phyloP scores from a whole-genome alignment of 2,113 vertebrate species.

The Mungos mungo region DNA sequence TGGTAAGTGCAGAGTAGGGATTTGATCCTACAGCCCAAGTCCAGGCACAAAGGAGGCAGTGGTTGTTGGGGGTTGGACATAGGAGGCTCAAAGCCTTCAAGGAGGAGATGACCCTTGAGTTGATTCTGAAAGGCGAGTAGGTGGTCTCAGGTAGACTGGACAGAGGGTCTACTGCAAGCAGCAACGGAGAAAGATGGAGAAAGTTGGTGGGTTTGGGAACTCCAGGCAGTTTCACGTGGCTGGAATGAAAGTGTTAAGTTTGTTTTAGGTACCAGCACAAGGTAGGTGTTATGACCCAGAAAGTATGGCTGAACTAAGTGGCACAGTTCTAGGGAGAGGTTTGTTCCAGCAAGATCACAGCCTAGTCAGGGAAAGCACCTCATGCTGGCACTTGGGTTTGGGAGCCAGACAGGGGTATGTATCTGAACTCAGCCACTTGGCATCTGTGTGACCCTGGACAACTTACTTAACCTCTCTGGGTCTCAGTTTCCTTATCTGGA shows the following conservation, averaged over 20 bases:
- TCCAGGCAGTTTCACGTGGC: background rate
- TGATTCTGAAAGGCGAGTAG: background rate
- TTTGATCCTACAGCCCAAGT: background rate
- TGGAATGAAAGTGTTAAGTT: background rate
- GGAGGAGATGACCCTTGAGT: background rate
- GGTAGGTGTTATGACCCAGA: background rate
- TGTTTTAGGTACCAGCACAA: background rate
- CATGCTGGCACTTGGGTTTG: background rate
- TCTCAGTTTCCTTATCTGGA: background rate
- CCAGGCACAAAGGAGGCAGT: background rate
- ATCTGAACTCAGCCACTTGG: background rate
- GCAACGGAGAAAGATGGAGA: too few relatives aligned
- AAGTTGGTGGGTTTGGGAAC: background rate
- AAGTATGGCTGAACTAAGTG: background rate
- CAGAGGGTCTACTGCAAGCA: background rate
- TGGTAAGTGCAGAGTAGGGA: background rate
- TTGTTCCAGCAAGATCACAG: background rate
- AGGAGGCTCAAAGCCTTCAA: background rate
- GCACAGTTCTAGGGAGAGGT: too few relatives aligned
- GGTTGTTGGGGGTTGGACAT: accelerated
- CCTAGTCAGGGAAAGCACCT: background rate
- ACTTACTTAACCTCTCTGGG: background rate
- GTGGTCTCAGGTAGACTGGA: background rate
- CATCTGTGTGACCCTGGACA: background rate
- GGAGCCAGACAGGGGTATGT: background rate